phyloP scores from a whole-genome alignment of 2,888 invertebrate genomes.

The Trileptium ribeirensis region DNA sequence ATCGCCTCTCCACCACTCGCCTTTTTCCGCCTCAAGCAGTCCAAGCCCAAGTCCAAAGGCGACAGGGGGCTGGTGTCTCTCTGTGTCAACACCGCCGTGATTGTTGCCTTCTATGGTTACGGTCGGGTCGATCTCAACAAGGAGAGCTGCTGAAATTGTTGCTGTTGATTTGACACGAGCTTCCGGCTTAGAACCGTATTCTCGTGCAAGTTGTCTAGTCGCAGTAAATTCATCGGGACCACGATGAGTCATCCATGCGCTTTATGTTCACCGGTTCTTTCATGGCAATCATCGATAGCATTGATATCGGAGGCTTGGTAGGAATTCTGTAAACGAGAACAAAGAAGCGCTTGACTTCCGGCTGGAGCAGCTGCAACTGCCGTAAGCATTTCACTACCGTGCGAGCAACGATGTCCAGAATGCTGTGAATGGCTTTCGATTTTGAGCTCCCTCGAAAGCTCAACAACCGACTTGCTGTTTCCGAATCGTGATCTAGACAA shows the following conservation, averaged over 20 bases:
- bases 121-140: too few species aligned
- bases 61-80: neutral
- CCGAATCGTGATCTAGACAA: too few species aligned
- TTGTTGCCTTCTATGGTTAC: neutral
- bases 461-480: neutral
- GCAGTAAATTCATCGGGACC: neutral
- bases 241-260: too few species aligned
- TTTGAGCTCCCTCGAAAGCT: neutral
- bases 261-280: neutral
- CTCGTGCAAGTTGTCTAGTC: neutral
- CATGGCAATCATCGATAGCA: neutral
- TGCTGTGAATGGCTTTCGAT: neutral
- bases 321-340: neutral
- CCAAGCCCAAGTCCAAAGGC: neutral
- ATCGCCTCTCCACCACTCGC: neutral
- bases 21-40: too few species aligned
- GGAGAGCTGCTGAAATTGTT: neutral
- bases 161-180: neutral
- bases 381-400: neutral
- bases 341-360: neutral
- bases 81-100: neutral
- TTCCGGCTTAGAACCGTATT: neutral
- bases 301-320: neutral
- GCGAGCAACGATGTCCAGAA: neutral
- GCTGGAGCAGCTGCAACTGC: neutral